Conservation (phyloP, 1,140 invertebrate genomes). For the Lasioglossum albipes region DNA sequence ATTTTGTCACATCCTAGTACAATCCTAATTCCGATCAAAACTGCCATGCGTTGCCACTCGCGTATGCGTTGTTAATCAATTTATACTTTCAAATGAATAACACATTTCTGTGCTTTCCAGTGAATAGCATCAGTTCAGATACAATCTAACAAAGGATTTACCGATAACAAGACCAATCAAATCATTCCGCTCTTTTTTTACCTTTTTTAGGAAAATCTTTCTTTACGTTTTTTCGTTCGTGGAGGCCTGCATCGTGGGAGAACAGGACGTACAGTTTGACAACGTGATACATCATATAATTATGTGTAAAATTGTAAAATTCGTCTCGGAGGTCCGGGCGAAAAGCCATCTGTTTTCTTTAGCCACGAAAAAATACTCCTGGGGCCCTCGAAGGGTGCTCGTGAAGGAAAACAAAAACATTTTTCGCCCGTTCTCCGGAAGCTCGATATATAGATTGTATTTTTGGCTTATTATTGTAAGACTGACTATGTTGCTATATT, state of each 20-base stretch:
- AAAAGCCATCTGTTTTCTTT: constrained; percentile 49
- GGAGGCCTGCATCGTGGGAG: constrained; percentile 16
- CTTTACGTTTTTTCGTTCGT: constrained; percentile 15
- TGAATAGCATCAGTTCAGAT: neutral
- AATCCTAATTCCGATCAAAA: neutral
- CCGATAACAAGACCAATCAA: constrained; percentile 26
- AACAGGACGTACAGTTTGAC: constrained; percentile 57
- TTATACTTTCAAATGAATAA: neutral
- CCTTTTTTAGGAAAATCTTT: neutral
- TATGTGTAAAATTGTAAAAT: constrained; percentile 78
- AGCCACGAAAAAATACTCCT: neutral
- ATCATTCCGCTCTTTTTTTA: constrained; percentile 34
- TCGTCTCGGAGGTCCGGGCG: constrained; percentile 66
- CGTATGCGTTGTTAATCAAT: neutral
- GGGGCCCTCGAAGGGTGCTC: constrained; percentile 25
- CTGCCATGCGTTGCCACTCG: neutral
- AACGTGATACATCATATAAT: constrained; percentile 63
- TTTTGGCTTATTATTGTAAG: constrained; percentile 80
- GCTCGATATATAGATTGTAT: constrained; percentile 78
- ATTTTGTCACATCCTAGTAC: no score
- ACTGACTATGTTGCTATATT: constrained; percentile 80
- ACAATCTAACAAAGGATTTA: constrained; percentile 14
- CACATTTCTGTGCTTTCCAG: constrained; percentile 21
- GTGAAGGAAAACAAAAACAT: constrained; percentile 39
- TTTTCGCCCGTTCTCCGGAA: constrained; percentile 68